Conservation (phyloP, 2,888 invertebrate genomes). For the Thereva unica region DNA sequence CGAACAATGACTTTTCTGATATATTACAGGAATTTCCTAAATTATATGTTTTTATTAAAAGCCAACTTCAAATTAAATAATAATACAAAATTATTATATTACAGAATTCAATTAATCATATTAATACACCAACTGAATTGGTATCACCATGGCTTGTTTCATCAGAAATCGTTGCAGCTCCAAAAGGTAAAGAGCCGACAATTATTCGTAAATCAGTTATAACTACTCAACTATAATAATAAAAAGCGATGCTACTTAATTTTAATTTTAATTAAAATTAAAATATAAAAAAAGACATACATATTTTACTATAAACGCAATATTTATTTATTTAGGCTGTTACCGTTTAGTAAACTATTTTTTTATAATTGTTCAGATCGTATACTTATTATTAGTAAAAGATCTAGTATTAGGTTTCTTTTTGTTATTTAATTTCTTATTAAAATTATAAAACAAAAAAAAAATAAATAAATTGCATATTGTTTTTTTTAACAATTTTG, state of each 20-base stretch:
- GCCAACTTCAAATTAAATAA: too few species aligned
- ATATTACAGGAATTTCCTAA: too few species aligned
- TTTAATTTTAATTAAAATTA: constrained; percentile 6
- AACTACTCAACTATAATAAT: constrained; percentile 78
- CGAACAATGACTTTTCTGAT: too few species aligned
- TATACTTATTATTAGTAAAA: constrained; percentile 12
- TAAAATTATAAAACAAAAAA: background rate
- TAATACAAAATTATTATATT: constrained; percentile 47
- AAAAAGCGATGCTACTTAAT: constrained; percentile 6
- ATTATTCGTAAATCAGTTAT: constrained; percentile 85
- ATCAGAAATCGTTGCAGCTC: constrained; percentile 70
- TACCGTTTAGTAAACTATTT: constrained; percentile 26
- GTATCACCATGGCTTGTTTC: constrained; percentile 83
- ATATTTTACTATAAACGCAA: constrained; percentile 10
- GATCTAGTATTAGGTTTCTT: constrained; percentile 16
- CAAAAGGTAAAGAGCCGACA: constrained; percentile 68
- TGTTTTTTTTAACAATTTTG: too few species aligned
- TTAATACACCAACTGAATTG: constrained; percentile 62
- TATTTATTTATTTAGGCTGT: constrained; percentile 39
- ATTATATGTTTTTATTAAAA: too few species aligned
- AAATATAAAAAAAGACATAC: too few species aligned
- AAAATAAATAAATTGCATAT: too few species aligned
- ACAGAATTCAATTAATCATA: constrained; percentile 61
- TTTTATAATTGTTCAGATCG: constrained; percentile 15
- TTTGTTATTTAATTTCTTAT: constrained; percentile 17